A percentile compares a stretch with the other conserved stretches of the same genome.
These are phyloP conservation scores for Caenorhabditis briggsae DNA, from an alignment of 1,140 invertebrate species.

Conservation along the genomic window DNA sequence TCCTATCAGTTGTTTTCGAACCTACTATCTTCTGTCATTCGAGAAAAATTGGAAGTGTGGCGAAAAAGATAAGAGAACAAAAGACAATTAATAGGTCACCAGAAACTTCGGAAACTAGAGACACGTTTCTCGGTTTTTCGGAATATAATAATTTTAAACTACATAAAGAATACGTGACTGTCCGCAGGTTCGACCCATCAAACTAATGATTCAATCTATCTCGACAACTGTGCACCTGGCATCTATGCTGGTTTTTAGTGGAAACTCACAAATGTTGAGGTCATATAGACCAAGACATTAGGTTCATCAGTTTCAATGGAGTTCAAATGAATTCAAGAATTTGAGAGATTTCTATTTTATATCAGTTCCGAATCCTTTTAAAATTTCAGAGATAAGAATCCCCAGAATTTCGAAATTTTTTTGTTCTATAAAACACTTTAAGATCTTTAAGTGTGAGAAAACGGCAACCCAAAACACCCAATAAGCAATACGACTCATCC, in stretches of 20 bases:
- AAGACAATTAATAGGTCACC: slow-evolving; percentile 21
- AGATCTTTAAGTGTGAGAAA: no score
- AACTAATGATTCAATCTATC: neutral
- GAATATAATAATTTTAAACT: neutral
- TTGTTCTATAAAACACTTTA: neutral
- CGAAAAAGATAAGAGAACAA: slow-evolving; percentile 33
- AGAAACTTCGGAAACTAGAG: neutral
- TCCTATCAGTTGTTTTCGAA: neutral
- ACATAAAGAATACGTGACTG: neutral
- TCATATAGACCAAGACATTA: neutral
- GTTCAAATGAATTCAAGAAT: no score
- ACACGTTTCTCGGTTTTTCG: neutral
- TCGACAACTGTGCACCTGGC: neutral
- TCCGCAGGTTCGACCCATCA: neutral
- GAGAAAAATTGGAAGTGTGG: neutral
- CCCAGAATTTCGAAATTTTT: neutral
- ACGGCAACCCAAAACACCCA: no score
- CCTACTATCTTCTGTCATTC: neutral
- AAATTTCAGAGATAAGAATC: no score
- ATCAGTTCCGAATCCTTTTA: no score
- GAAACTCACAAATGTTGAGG: neutral
- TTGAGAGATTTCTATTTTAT: no score
- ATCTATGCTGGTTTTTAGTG: neutral
- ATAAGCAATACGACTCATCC: no score
- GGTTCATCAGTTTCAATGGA: no score